Evolutionary conservation across 2,797 vertebrate species (phyloP).

Genomic region (Epinephelus coioides): DNA sequence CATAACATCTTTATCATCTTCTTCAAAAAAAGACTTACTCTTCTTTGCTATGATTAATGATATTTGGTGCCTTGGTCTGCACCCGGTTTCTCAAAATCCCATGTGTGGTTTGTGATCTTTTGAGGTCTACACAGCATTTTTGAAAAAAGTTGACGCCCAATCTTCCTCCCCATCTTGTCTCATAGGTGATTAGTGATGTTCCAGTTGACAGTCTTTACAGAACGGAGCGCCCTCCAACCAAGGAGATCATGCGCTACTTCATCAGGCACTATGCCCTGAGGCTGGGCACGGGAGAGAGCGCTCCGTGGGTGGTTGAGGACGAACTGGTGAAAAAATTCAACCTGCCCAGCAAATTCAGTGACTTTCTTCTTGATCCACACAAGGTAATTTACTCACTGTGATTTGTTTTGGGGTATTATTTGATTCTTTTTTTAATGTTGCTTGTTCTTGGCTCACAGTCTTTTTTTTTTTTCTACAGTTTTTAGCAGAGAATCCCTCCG

Average conservation of each 20-base stretch:
- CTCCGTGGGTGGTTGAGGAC: slow-evolving; percentile 98
- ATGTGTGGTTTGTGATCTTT: not conserved
- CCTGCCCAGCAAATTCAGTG: slow-evolving; percentile 97
- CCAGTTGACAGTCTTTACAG: slow-evolving; percentile 93
- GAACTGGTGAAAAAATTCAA: slow-evolving; percentile 95
- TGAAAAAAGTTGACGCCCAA: not conserved
- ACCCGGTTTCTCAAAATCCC: not conserved
- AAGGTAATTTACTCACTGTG: slow-evolving; percentile 86
- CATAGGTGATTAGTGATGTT: slow-evolving; percentile 95
- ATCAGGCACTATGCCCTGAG: slow-evolving; percentile 95
- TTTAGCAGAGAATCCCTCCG: slow-evolving; percentile 93
- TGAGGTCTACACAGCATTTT: not conserved
- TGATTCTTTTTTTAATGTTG: not conserved
- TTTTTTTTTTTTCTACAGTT: slow-evolving; percentile 83
- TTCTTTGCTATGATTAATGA: not conserved
- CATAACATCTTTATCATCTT: not conserved
- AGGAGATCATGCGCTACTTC: slow-evolving; percentile 98
- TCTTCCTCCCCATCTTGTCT: not conserved
- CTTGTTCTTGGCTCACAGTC: not conserved
- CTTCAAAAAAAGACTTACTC: not conserved
- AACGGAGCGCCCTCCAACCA: slow-evolving; percentile 97
- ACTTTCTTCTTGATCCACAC: slow-evolving; percentile 96
- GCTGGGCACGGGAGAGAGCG: slow-evolving; percentile 93
- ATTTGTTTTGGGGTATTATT: not conserved
- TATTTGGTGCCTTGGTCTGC: not conserved